Base-by-base conservation (phyloP, 1,140 invertebrate species). In the Stegodyphus dumicola region DNA sequence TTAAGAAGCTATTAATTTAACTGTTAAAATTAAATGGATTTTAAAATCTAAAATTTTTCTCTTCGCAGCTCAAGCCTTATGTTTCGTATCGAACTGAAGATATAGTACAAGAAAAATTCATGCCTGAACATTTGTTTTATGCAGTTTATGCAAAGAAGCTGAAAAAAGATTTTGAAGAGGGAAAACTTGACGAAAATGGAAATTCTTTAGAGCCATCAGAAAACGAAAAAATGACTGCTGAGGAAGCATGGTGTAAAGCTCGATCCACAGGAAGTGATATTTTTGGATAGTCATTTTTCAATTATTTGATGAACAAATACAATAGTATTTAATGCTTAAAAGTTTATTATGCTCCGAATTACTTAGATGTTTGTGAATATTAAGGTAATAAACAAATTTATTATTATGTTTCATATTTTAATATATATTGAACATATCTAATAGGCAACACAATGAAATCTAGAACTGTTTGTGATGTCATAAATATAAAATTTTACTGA, bases 41-140 rank as follows among this genome's bases (percentile, higher is more conserved):
- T 75, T 6, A 54, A 48, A 13, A 64, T 0, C 48, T 48, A 77
- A 60, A 48, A 51, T 9, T 51, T 49, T 83, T 70, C 87, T 60
- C 67, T 80, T 87, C 93, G 74, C 90, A 94, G 91, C 91, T 99
- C 49, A 98, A 97, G 90, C 96, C 98, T 0, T 99, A 99, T 89
- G 97, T 99, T 0, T 96, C 96, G 0, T 99, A 98, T 88, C 93
- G 93, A 90, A 93, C 93, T 0, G 91, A 92, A 10, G 94, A 96
- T 77, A 92, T 97, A 6, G 89, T 91, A 13, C 95, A 97, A 90
- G 92, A 93, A 9, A 93, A 95, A 90, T 96, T 97, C 88, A 97
- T 95, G 15, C 91, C 96, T 9, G 90, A 96, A 91, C 93, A 96
- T 90, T 91, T 98, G 17, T 98, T 98, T 89, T 92, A 96, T 90